Evolutionary conservation across 2,113 vertebrate genomes (phyloP).

Genomic region (Amblyornis subalaris): DNA sequence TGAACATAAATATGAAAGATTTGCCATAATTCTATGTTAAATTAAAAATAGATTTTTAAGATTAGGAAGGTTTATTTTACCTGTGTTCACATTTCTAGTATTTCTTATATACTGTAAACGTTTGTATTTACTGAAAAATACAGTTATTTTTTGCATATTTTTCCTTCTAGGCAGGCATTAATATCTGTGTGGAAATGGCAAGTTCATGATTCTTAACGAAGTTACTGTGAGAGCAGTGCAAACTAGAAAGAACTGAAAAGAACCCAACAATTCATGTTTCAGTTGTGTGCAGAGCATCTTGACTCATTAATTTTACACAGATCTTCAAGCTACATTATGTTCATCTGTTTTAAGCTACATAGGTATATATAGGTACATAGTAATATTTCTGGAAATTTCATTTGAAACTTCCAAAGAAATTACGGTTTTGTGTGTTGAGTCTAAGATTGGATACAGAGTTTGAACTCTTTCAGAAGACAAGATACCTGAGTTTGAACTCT

Average conservation of each 20-base stretch:
- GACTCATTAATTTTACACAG: not conserved
- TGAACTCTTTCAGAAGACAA: not conserved
- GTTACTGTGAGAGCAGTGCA: not conserved
- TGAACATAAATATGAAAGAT: not conserved
- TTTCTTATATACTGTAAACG: not conserved
- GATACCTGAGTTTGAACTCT: not conserved
- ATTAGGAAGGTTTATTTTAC: not conserved
- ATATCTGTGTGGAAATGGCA: not conserved
- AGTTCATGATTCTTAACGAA: not conserved
- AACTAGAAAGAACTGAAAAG: not conserved
- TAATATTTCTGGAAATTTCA: not conserved
- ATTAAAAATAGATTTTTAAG: not conserved
- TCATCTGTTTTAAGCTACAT: not conserved
- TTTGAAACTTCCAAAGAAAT: not conserved
- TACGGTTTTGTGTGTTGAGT: not conserved
- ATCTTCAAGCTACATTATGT: not conserved
- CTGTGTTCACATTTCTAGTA: not conserved
- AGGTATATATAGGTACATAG: not conserved
- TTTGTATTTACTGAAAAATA: not conserved
- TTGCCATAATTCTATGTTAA: not conserved
- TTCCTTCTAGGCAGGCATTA: not conserved
- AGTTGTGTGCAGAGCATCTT: not conserved
- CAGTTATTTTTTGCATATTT: not conserved
- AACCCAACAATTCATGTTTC: rapidly evolving
- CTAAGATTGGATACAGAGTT: not conserved